Evolutionary conservation across 1,140 invertebrate genomes (phyloP), one percentile per base, ranked within the genome.

Genomic region (Tetramorium alpestre): DNA sequence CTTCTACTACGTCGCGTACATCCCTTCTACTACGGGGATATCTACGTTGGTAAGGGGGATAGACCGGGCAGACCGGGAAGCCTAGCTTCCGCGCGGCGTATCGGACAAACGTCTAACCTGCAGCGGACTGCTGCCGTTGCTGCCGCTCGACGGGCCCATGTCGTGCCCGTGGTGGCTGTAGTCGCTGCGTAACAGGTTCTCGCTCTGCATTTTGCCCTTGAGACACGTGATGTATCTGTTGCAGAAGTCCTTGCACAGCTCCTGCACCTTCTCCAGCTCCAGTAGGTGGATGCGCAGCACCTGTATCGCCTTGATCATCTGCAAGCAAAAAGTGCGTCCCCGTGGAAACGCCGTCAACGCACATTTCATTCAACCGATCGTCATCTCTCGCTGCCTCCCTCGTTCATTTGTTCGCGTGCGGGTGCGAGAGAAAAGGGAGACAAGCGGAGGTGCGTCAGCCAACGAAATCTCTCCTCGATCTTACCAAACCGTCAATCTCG

Each of bases 281-380:
- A 99, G 95, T 41, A 99, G 96, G 96, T 99, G 99, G 95, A 99
- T 99, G 90, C 99, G 96, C 80, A 99, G 96, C 49, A 99, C 99
- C 96, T 99, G 99, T 94, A 99, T 99, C 76, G 98, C 98, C 96
- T 99, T 99, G 92, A 99, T 98, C 99, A 99, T 99, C 97, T 98
- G 95, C 80, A 92, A 93, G n/a, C 11, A 22, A 67, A 44, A 16
- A 11, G 49, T 11, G 11, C 60, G 84, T 73, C 72, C 16, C 78
- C 25, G 49, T 25, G 16, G 28, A 56, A 73, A 60, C 62, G 22
- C 13, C 11, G 0, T 69, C 47, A 69, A 88, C 33, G 33, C 33
- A 81, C 69, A 7, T 6, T 58, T 49, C 3, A 33, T 70, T 51
- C 44, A 49, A 8, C 28, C 18, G 73, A 54, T 77, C 60, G 69